Evolutionary conservation across 2,888 invertebrate genomes (phyloP), one percentile per base, ranked within the genome.

Genomic region (Crepidodera aurea): DNA sequence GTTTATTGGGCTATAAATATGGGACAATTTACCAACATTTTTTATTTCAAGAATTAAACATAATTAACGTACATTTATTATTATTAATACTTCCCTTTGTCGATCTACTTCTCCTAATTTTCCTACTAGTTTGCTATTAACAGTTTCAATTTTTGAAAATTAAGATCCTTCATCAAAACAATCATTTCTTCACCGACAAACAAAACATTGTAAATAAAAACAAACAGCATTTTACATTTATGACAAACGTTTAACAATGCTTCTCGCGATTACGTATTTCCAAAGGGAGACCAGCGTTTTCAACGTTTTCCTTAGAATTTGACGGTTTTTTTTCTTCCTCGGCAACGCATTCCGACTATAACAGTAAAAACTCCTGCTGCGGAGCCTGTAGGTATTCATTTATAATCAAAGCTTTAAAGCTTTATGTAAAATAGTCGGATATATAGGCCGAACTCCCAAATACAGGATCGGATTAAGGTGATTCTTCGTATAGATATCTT

Each of bases 401-500:
- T 57, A 57, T 57, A 57, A 57, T 57, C 48, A 57, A 57, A 57
- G 57, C 48, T 57, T 39, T 57, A 57, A 50, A 57, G 57, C 57
- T 57, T 57, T 57, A 57, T 57, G 48, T 57, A 57, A 57, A 57
- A 57, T 48, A 57, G 37, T 57, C 57, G 37, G 48, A 57, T 57
- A 57, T n/a, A n/a, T 57, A 57, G 57, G 39, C 37, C 39, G 48
- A 57, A 34, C 19, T 50, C 19, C 19, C 57, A 48, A 57, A 48
- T 48, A 7, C 48, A 15, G 29, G 27, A 16, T 8, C 48, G n/a
- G 10, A 46, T 42, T 42, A 6, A 18, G 18, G n/a, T n/a, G n/a
- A n/a, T n/a, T n/a, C n/a, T n/a, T n/a, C n/a, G n/a, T n/a, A n/a
- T n/a, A n/a, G n/a, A n/a, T n/a, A n/a, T n/a, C n/a, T n/a, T n/a